phyloP scores from a whole-genome alignment of 2,888 invertebrate species.

The Junonia oenone region DNA sequence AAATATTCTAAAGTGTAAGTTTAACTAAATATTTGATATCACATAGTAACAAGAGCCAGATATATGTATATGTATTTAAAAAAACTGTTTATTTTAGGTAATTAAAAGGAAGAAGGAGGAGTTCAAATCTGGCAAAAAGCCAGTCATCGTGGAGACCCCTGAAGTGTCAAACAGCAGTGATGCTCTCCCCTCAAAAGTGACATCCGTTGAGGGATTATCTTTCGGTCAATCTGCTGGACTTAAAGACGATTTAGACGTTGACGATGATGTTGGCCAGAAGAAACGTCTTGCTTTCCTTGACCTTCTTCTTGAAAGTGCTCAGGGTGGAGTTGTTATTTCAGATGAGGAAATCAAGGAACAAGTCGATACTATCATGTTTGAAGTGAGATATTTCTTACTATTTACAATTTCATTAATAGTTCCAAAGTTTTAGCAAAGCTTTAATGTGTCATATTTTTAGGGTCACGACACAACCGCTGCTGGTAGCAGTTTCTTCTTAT shows the following conservation, averaged over 20 bases:
- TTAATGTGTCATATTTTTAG: slow-evolving; percentile 44
- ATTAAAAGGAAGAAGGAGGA: slow-evolving; percentile 88
- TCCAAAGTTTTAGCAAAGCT: no score
- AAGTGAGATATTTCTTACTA: slow-evolving; percentile 77
- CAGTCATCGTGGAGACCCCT: slow-evolving; percentile 43
- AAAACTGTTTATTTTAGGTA: slow-evolving; percentile 59
- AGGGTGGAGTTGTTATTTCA: slow-evolving; percentile 84
- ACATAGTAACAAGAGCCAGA: not conserved
- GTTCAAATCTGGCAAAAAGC: slow-evolving; percentile 82
- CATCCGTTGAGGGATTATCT: slow-evolving; percentile 83
- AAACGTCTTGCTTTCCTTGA: slow-evolving; percentile 93
- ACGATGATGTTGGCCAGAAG: slow-evolving; percentile 89
- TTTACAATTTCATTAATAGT: no score
- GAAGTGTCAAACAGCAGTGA: slow-evolving; percentile 33
- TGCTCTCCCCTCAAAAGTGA: slow-evolving; percentile 27
- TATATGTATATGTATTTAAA: not conserved
- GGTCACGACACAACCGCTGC: slow-evolving; percentile 91
- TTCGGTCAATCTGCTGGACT: slow-evolving; percentile 86
- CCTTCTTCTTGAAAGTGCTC: slow-evolving; percentile 87
- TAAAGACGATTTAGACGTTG: slow-evolving; percentile 90
- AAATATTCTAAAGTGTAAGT: not conserved
- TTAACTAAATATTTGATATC: no score
- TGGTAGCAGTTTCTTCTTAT: slow-evolving; percentile 89
- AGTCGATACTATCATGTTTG: slow-evolving; percentile 92
- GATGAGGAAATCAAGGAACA: slow-evolving; percentile 91